These are phyloP conservation scores for Cisticola juncidis DNA, from an alignment of 2,113 vertebrate genomes.

Conservation along the genomic window DNA sequence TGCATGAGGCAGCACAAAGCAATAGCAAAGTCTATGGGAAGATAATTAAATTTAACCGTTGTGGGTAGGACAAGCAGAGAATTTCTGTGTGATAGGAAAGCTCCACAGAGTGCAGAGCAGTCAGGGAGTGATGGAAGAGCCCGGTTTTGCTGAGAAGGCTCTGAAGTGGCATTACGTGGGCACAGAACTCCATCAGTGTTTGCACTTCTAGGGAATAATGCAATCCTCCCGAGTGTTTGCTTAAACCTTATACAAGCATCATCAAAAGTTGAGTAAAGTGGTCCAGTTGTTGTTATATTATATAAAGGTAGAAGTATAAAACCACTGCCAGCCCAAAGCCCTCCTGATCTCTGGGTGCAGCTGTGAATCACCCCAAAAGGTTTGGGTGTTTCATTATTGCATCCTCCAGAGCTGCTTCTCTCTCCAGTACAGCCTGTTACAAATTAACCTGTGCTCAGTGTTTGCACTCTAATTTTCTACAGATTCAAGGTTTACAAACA, in stretches of 20 bases:
- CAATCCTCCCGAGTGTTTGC: background rate
- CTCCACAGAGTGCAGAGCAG: background rate
- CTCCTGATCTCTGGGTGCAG: background rate
- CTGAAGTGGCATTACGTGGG: background rate
- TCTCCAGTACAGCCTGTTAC: background rate
- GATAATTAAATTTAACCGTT: background rate
- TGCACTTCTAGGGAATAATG: background rate
- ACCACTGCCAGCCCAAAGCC: background rate
- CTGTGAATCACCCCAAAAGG: background rate
- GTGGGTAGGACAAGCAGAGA: background rate
- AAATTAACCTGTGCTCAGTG: background rate
- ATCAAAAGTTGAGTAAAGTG: background rate
- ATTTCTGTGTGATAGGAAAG: background rate
- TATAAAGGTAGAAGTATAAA: background rate
- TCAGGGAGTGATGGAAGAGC: background rate
- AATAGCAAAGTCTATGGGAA: background rate
- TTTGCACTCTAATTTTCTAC: background rate
- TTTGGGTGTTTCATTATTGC: background rate
- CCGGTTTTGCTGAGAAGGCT: background rate
- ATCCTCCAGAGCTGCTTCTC: background rate
- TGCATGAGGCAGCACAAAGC: background rate
- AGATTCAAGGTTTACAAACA: background rate
- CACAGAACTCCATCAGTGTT: background rate
- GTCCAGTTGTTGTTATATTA: background rate
- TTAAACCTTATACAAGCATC: background rate